Base-by-base conservation (phyloP, 2,888 invertebrate genomes). In the Cistogaster globosa region DNA sequence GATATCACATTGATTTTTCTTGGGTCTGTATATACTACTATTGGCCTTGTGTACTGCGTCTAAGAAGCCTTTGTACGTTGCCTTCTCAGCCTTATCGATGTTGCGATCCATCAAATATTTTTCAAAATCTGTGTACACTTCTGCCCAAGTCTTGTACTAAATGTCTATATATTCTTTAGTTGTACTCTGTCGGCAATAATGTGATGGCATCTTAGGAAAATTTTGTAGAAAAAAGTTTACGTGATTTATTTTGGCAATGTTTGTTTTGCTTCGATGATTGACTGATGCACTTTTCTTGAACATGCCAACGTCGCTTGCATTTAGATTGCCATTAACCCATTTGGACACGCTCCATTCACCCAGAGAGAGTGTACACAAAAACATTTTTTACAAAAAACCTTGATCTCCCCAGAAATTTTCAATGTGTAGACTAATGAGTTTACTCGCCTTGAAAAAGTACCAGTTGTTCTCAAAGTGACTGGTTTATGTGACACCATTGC, bases 11-110 rank as follows among this genome's bases (percentile, higher is more conserved):
- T 80, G 75, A 67, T 75, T 57, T 78, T 68, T 72, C 74, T 74
- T 83, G 77, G 72, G 83, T 68, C 72, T 83, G 72, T 72, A 83
- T 72, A 83, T 77, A 77, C 83, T 83, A 71, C 77, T 77, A 83
- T 77, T 83, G 74, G 75, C 53, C 74, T 75, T 81, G 75, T 75
- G 81, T 81, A 75, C 75, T 60, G 75, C 63, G 69, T 78, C 69
- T 78, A 78, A 45, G 62, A 78, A 84, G 69, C 78, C 75, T 78
- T 68, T 83, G 45, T 45, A 63, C 45, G 55, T 58, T 62, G 42
- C 42, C 7, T 42, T 42, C 18, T 45, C 45, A 63, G 12, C 63
- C 22, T 63, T 63, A 42, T 45, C 63, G 20, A 63, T 45, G 45
- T 63, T 42, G 22, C 45, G 45, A 63, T 80, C 79, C 57, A 57